phyloP scores from a whole-genome alignment of 2,888 invertebrate genomes.

The Candidula unifasciata region DNA sequence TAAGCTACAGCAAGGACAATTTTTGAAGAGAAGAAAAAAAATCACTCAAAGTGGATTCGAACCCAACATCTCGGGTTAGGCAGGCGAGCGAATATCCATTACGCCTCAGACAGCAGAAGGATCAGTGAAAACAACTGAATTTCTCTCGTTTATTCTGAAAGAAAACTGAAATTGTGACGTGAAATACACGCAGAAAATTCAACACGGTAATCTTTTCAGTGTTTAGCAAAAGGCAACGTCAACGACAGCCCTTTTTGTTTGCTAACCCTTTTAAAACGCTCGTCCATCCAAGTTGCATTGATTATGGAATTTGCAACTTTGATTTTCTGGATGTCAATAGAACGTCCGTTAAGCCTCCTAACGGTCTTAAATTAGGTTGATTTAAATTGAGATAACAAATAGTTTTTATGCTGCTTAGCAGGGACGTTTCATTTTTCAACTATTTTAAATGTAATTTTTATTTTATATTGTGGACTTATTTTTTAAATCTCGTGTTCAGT shows the following conservation, averaged over 20 bases:
- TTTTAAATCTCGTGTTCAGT: background rate
- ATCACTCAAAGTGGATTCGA: too few relatives aligned
- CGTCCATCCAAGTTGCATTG: constrained; percentile 11
- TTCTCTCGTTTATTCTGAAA: too few relatives aligned
- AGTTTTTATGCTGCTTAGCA: background rate
- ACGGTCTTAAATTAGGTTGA: constrained; percentile 9
- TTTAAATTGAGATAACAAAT: constrained; percentile 1
- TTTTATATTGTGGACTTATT: background rate
- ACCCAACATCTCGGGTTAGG: too few relatives aligned
- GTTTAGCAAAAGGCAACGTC: too few relatives aligned
- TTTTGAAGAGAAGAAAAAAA: too few relatives aligned
- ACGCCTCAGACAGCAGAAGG: too few relatives aligned
- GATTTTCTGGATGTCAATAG: constrained; percentile 9
- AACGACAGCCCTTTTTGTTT: background rate
- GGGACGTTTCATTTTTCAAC: background rate
- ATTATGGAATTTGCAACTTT: constrained; percentile 21
- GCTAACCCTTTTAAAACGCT: background rate
- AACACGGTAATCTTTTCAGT: too few relatives aligned
- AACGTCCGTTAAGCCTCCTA: constrained; percentile 18
- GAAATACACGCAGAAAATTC: too few relatives aligned
- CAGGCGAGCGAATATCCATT: too few relatives aligned
- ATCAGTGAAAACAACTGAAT: too few relatives aligned
- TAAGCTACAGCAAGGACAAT: too few relatives aligned
- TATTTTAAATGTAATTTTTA: background rate
- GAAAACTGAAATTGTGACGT: too few relatives aligned